Evolutionary conservation across 2,797 vertebrate genomes (phyloP).

Genomic region (Bucorvus abyssinicus): DNA sequence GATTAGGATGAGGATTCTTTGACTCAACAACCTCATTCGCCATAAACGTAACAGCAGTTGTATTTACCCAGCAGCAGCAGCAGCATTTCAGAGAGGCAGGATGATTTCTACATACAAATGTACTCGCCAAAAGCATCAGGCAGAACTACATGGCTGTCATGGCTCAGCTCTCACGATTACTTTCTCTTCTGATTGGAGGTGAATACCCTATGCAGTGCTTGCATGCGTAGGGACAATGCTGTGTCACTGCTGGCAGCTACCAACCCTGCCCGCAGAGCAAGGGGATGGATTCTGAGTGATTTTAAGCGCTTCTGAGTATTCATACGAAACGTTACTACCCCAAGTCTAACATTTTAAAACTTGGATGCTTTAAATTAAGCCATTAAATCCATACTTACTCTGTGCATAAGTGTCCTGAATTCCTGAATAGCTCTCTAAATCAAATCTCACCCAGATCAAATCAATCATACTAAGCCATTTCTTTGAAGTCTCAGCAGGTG

Average conservation of each 20-base stretch:
- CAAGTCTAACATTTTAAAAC: background rate
- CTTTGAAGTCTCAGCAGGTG: background rate
- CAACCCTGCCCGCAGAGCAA: background rate
- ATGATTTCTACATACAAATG: background rate
- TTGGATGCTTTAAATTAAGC: constrained; percentile 35
- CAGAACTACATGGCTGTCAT: background rate
- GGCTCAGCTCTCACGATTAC: background rate
- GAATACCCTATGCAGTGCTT: background rate
- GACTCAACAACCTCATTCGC: background rate
- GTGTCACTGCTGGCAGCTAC: background rate
- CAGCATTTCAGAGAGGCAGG: background rate
- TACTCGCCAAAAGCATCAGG: background rate
- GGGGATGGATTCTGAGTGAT: background rate
- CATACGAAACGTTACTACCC: background rate
- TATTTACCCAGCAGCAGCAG: background rate
- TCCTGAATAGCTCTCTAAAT: constrained; percentile 45
- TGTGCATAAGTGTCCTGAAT: constrained; percentile 48
- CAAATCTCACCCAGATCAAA: constrained; percentile 16
- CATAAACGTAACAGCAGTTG: background rate
- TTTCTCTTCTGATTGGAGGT: background rate
- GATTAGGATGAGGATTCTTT: background rate
- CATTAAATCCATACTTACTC: constrained; percentile 45
- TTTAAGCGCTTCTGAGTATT: background rate
- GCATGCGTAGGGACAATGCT: background rate
- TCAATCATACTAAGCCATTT: constrained; percentile 28